phyloP scores from a whole-genome alignment of 2,113 vertebrate genomes.

The Entomyzon cyanotis region DNA sequence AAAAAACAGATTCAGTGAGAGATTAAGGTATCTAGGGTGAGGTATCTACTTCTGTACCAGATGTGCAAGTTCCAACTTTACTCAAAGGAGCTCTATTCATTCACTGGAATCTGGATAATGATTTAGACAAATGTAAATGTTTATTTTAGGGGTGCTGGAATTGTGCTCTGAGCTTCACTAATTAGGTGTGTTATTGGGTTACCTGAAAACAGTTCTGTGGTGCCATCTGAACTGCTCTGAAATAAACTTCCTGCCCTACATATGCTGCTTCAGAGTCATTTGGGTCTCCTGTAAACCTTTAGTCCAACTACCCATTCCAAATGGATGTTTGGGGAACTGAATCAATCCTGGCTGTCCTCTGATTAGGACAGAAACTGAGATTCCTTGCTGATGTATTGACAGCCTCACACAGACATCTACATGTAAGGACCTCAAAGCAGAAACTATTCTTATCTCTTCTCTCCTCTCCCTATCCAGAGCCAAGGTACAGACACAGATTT shows the following conservation, averaged over 20 bases:
- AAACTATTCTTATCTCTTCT: not conserved
- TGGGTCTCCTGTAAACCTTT: not conserved
- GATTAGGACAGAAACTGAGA: not conserved
- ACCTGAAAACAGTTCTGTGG: not conserved
- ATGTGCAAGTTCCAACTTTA: not conserved
- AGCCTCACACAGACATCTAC: not conserved
- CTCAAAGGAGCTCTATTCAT: not conserved
- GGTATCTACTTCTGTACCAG: not conserved
- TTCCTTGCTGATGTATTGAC: not conserved
- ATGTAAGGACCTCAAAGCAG: rapidly evolving
- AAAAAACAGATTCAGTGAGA: not conserved
- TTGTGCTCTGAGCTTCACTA: not conserved
- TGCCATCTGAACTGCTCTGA: not conserved
- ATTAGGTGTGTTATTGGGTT: not conserved
- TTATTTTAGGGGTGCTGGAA: not conserved
- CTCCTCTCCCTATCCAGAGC: not conserved
- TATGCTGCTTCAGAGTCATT: not conserved
- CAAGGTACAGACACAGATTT: not conserved
- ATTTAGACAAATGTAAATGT: not conserved
- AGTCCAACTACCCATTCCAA: not conserved
- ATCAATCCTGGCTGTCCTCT: not conserved
- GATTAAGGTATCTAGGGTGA: not conserved
- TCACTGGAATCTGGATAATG: not conserved
- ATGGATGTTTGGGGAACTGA: not conserved
- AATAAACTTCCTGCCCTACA: not conserved